Conservation (phyloP, 2,888 invertebrate genomes). For the Caenorhabditis drosophilae region DNA sequence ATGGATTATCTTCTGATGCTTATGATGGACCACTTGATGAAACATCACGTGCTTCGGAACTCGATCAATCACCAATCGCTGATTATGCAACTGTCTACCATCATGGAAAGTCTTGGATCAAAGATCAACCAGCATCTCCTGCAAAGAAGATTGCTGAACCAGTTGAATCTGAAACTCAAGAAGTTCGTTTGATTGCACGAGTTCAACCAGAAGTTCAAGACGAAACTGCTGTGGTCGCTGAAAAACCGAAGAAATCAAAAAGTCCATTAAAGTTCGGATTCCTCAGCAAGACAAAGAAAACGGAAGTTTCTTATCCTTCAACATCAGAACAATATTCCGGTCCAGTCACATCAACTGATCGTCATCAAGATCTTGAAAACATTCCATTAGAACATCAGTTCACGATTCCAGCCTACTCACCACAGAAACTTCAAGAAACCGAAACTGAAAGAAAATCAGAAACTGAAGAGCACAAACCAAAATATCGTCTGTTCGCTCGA, state of each 20-base stretch:
- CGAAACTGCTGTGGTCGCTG: slow-evolving; percentile 11
- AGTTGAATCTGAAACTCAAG: slow-evolving; percentile 5
- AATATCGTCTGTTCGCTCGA: slow-evolving; percentile 17
- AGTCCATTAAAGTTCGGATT: slow-evolving; percentile 10
- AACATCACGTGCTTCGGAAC: slow-evolving; percentile 9
- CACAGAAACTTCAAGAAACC: slow-evolving; percentile 3
- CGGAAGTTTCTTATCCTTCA: slow-evolving; percentile 4
- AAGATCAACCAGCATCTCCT: slow-evolving; percentile 24
- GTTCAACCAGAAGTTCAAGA: slow-evolving; percentile 1
- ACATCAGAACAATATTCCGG: slow-evolving; percentile 20
- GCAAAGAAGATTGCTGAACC: slow-evolving; percentile 4
- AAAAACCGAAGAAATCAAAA: slow-evolving; percentile 4
- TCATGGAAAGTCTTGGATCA: slow-evolving; percentile 17
- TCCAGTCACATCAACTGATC: slow-evolving; percentile 15
- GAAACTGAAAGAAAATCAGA: slow-evolving; percentile 7
- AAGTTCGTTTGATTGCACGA: slow-evolving; percentile 10
- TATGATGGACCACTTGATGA: slow-evolving; percentile 24
- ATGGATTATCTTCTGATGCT: slow-evolving; percentile 11
- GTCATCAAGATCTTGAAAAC: slow-evolving; percentile 27
- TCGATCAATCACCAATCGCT: slow-evolving; percentile 8
- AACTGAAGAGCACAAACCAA: slow-evolving; percentile 7
- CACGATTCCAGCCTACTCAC: slow-evolving; percentile 12
- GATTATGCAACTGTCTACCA: slow-evolving; percentile 27
- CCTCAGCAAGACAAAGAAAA: slow-evolving; percentile 4
- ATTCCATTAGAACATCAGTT: slow-evolving; percentile 15